A percentile compares a stretch with the other conserved stretches of the same genome.
Conservation (phyloP, 2,113 vertebrate genomes). For the Nipponia nippon region DNA sequence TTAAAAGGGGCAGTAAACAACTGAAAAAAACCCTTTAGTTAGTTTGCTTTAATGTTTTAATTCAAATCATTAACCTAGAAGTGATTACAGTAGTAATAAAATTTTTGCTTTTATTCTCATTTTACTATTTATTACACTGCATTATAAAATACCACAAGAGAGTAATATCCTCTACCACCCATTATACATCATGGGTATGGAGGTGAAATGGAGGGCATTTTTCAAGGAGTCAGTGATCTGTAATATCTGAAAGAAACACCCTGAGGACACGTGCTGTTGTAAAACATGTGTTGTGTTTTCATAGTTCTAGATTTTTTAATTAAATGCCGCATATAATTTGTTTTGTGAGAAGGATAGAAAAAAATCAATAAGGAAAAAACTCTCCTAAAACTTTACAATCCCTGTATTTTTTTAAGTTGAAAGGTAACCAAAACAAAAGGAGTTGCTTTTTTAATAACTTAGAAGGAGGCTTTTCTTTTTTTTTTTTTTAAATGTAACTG, state of each 20-base stretch:
- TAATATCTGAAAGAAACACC: constrained; percentile 38
- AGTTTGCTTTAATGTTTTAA: not conserved
- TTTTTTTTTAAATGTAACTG: not conserved
- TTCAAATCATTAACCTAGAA: not conserved
- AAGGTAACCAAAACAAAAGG: constrained; percentile 33
- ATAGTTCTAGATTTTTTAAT: constrained; percentile 41
- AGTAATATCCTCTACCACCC: constrained; percentile 11
- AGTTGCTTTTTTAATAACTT: constrained; percentile 17
- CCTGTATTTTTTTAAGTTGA: not conserved
- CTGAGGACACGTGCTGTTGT: constrained; percentile 1
- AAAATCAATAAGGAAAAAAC: constrained; percentile 21
- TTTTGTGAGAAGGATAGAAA: not conserved
- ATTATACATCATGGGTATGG: not conserved
- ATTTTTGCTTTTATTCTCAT: not conserved
- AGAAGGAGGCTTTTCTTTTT: not conserved
- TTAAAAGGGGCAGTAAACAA: not conserved
- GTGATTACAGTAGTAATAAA: not conserved
- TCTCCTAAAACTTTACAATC: constrained; percentile 40
- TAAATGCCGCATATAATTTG: constrained; percentile 27
- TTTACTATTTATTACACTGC: not conserved
- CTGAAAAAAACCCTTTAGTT: not conserved
- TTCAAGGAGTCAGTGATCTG: not conserved
- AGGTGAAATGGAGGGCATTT: constrained; percentile 35
- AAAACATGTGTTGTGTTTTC: constrained; percentile 38
- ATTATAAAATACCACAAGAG: not conserved